phyloP scores from a whole-genome alignment of 1,140 invertebrate genomes.

The Drosophila athabasca region DNA sequence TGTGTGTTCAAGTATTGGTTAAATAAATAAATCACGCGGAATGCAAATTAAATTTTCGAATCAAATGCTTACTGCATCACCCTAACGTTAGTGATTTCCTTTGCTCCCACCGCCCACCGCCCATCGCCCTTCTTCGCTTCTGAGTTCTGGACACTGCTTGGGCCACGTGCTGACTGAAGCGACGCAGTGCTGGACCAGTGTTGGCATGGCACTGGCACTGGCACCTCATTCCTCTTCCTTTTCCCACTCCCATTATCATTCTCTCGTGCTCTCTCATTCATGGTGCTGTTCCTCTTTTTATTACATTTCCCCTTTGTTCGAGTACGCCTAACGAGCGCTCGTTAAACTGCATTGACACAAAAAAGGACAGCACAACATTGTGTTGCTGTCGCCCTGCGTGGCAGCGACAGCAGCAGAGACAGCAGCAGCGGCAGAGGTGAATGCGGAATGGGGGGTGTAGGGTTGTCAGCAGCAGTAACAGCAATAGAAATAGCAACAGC shows the following conservation, averaged over 20 bases:
- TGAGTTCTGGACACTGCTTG: no score
- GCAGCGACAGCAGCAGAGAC: background rate
- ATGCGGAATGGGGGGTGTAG: constrained; percentile 10
- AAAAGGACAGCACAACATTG: constrained; percentile 68
- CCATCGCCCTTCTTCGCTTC: no score
- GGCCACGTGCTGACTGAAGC: no score
- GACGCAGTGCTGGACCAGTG: no score
- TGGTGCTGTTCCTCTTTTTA: constrained; percentile 44
- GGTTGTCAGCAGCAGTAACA: constrained; percentile 49
- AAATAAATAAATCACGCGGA: constrained; percentile 45
- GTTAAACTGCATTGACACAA: constrained; percentile 79
- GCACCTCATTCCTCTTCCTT: background rate
- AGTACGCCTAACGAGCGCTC: constrained; percentile 71
- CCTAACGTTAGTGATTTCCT: background rate
- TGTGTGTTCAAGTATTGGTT: constrained; percentile 19
- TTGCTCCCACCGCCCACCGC: background rate
- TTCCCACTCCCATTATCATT: background rate
- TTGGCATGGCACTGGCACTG: no score
- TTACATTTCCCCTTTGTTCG: constrained; percentile 71
- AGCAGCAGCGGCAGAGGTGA: background rate
- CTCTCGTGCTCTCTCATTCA: no score
- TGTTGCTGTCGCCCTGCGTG: constrained; percentile 15
- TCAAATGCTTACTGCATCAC: constrained; percentile 35
- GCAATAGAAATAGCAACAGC: constrained; percentile 51
- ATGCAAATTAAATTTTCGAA: constrained; percentile 52